Conservation (phyloP, 2,888 invertebrate genomes). For the Diadegma fenestrale region DNA sequence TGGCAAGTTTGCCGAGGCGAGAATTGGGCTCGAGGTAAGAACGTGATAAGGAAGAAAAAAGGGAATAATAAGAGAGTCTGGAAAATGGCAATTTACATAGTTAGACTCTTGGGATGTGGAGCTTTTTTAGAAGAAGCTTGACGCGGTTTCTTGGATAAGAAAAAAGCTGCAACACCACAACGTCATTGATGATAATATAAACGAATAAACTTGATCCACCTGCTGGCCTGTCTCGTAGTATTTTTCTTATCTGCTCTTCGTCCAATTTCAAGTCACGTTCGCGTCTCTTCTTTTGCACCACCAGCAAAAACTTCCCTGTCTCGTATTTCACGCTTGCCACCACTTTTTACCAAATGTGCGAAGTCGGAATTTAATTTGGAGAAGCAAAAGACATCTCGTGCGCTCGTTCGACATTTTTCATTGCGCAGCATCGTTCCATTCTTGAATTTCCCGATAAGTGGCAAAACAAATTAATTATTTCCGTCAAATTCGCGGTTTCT, state of each 20-base stretch:
- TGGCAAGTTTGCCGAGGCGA: background rate
- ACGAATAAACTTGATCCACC: constrained; percentile 50
- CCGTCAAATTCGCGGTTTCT: no score
- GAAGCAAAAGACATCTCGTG: background rate
- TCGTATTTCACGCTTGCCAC: background rate
- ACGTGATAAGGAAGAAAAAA: constrained; percentile 32
- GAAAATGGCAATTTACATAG: constrained; percentile 42
- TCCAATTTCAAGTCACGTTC: constrained; percentile 47
- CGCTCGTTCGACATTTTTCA: background rate
- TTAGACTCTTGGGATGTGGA: constrained; percentile 14
- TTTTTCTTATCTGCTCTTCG: constrained; percentile 52
- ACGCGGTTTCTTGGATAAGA: background rate
- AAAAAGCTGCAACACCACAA: constrained; percentile 20
- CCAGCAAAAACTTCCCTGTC: background rate
- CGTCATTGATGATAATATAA: constrained; percentile 45
- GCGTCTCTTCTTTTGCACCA: constrained; percentile 24
- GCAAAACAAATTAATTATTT: background rate
- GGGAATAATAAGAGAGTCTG: constrained; percentile 8
- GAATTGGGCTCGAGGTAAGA: background rate
- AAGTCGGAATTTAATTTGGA: background rate
- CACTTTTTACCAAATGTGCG: background rate
- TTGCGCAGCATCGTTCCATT: background rate
- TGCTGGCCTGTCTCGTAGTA: background rate
- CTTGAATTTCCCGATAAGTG: background rate
- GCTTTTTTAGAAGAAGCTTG: background rate